Evolutionary conservation across 2,888 invertebrate species (phyloP).

Genomic region (Aphodius granarius): DNA sequence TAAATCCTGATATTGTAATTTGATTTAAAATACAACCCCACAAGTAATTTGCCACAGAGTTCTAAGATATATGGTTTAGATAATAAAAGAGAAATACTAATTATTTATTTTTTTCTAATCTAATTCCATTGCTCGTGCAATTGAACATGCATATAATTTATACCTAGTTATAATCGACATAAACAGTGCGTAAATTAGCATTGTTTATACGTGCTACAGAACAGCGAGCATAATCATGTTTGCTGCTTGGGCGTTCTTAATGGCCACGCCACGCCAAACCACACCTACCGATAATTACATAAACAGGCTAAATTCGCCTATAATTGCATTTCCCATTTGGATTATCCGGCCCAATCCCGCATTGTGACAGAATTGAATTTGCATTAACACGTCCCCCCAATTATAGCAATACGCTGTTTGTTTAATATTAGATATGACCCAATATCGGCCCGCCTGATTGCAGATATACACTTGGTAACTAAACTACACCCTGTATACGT

Average conservation of each 20-base stretch:
- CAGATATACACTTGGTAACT: neutral
- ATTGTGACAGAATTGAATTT: slow-evolving; percentile 8
- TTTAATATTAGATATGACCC: neutral
- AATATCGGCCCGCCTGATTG: neutral
- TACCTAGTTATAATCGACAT: neutral
- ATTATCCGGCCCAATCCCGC: slow-evolving; percentile 2
- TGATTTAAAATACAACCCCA: too few species aligned
- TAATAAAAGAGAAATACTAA: too few species aligned
- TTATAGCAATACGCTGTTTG: neutral
- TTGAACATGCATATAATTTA: neutral
- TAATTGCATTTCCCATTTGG: slow-evolving; percentile 5
- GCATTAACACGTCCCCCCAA: slow-evolving; percentile 11
- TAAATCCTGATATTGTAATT: too few species aligned
- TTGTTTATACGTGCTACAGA: neutral
- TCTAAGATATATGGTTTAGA: too few species aligned
- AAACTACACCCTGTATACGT: neutral
- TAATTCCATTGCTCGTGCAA: too few species aligned
- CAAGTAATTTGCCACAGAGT: too few species aligned
- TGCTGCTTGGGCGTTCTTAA: neutral
- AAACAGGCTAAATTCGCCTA: slow-evolving; percentile 5
- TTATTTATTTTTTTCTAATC: too few species aligned
- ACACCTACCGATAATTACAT: slow-evolving; percentile 3
- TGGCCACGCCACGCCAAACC: neutral
- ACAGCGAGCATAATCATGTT: neutral
- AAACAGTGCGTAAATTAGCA: neutral